Evolutionary conservation across 2,113 vertebrate genomes (phyloP).

Genomic region (Catharus fuscescens): DNA sequence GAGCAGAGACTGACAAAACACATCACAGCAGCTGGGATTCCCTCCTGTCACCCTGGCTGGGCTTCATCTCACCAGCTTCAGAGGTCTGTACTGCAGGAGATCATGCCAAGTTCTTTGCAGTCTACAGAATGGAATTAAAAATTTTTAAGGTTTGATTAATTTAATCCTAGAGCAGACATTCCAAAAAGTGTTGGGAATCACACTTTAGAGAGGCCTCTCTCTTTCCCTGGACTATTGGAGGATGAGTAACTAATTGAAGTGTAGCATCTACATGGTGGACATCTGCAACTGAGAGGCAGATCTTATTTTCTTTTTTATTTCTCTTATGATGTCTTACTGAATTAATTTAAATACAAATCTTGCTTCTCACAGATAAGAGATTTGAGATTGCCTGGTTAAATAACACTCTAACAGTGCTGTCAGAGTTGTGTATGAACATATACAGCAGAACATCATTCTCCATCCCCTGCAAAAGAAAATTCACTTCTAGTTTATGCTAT

Average conservation of each 20-base stretch:
- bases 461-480: background rate
- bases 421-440: background rate
- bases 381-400: background rate
- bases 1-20: rapidly evolving
- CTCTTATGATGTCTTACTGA: rapidly evolving
- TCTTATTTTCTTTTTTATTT: background rate
- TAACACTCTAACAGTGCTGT: background rate
- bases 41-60: background rate
- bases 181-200: background rate
- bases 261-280: background rate
- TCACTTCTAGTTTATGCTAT: background rate
- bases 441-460: background rate
- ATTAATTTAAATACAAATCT: background rate
- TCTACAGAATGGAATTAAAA: background rate
- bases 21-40: background rate
- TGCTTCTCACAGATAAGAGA: background rate
- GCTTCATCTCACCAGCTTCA: background rate
- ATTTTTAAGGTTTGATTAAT: background rate
- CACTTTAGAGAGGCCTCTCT: background rate
- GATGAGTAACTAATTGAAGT: background rate
- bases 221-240: background rate
- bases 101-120: background rate
- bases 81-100: rapidly evolving
- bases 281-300: background rate
- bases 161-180: background rate